These are phyloP conservation scores for Dipodomys merriami DNA, from an alignment of 2,113 vertebrate species.

Conservation along the genomic window DNA sequence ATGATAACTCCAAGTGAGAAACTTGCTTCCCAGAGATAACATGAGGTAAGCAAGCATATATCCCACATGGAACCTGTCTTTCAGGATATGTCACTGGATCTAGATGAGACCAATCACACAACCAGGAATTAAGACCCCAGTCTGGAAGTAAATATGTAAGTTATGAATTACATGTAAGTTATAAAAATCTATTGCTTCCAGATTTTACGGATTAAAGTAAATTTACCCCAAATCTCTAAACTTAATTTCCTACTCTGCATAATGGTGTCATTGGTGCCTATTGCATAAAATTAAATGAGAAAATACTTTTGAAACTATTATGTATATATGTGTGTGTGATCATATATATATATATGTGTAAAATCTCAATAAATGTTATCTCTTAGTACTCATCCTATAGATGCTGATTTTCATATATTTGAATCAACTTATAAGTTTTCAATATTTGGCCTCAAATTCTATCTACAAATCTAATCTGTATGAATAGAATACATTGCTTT, in stretches of 20 bases:
- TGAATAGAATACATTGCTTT: not conserved
- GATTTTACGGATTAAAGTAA: not conserved
- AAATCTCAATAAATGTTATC: slow-evolving; percentile 10
- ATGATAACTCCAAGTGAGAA: slow-evolving; percentile 7
- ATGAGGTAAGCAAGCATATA: not conserved
- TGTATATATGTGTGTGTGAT: not conserved
- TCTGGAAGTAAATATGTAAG: not conserved
- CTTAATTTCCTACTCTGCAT: not conserved
- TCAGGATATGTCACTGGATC: not conserved
- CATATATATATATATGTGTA: no score
- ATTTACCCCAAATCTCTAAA: not conserved
- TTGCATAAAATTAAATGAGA: slow-evolving; percentile 31
- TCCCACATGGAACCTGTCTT: not conserved
- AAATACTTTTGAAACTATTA: slow-evolving; percentile 25
- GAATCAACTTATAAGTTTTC: slow-evolving; percentile 25
- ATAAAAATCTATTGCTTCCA: not conserved
- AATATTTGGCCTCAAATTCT: not conserved
- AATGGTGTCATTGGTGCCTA: not conserved
- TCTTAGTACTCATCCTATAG: not conserved
- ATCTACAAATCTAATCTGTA: slow-evolving; percentile 47
- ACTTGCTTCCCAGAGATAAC: not conserved
- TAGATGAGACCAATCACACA: not conserved
- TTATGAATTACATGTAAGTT: no score
- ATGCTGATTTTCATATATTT: slow-evolving; percentile 17
- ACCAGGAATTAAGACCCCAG: not conserved